Evolutionary conservation across 1,140 invertebrate genomes (phyloP).

Genomic region (Rhopalosiphum padi): DNA sequence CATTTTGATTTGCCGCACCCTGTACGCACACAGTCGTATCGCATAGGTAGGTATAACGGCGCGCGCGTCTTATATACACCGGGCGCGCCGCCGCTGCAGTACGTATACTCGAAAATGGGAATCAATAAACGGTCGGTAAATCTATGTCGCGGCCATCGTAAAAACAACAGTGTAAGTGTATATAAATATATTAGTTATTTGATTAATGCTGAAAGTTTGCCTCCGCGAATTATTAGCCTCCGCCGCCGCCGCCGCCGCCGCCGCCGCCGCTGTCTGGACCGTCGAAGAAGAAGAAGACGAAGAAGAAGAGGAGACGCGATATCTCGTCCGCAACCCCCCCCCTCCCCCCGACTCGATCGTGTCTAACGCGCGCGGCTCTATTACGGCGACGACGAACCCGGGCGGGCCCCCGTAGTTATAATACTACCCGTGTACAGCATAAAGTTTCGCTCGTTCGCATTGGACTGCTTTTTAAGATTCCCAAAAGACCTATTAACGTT

Average conservation of each 20-base stretch:
- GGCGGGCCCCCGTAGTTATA: too few relatives aligned
- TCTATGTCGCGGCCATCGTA: not conserved
- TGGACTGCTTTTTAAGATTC: constrained; percentile 27
- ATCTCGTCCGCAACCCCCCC: not conserved
- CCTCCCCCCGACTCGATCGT: too few relatives aligned
- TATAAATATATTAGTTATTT: constrained; percentile 19
- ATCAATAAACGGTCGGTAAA: constrained; percentile 13
- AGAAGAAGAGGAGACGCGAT: not conserved
- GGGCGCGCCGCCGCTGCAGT: too few relatives aligned
- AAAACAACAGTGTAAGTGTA: not conserved
- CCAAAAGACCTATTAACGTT: constrained; percentile 9
- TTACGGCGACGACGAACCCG: not conserved
- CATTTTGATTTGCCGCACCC: too few relatives aligned
- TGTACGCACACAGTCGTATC: too few relatives aligned
- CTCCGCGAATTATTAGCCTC: not conserved
- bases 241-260: not conserved
- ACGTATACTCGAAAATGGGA: not conserved
- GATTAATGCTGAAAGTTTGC: constrained; percentile 31
- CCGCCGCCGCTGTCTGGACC: not conserved
- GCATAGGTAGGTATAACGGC: too few relatives aligned
- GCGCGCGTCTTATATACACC: too few relatives aligned
- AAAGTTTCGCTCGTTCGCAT: not conserved
- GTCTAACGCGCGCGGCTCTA: not conserved
- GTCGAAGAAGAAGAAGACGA: too few relatives aligned
- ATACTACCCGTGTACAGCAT: not conserved